Conservation (phyloP, 1,140 invertebrate genomes). For the Heliconius congener region DNA sequence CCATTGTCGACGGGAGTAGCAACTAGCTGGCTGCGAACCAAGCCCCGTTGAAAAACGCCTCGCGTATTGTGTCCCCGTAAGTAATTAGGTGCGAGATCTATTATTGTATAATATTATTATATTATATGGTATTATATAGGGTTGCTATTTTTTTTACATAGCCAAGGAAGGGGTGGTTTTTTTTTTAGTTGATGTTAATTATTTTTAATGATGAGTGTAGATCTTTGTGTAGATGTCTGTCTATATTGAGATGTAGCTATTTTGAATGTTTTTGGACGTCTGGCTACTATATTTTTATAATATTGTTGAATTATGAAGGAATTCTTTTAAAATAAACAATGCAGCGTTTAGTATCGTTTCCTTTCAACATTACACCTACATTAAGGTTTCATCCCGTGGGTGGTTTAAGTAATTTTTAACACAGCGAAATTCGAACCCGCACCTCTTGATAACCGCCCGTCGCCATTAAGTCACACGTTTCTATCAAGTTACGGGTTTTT, state of each 20-base stretch:
- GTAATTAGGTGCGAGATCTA: conserved; percentile 74
- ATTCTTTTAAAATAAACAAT: neutral
- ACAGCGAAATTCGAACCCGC: too few species aligned
- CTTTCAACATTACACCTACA: too few species aligned
- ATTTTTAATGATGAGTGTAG: neutral
- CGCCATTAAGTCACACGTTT: too few species aligned
- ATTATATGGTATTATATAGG: neutral
- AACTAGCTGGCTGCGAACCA: conserved; percentile 1
- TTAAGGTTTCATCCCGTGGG: too few species aligned
- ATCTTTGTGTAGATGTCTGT: neutral
- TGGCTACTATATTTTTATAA: neutral
- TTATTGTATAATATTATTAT: conserved; percentile 36
- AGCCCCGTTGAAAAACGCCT: conserved; percentile 39
- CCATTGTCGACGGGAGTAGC: neutral
- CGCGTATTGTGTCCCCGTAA: conserved; percentile 62
- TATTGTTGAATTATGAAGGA: neutral
- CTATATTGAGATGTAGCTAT: neutral
- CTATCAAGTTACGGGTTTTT: too few species aligned
- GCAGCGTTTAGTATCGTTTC: too few species aligned
- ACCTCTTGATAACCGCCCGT: too few species aligned
- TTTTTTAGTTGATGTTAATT: neutral
- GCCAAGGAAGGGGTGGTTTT: neutral
- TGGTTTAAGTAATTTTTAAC: too few species aligned
- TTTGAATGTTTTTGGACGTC: neutral
- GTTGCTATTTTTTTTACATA: neutral